Base-by-base conservation (phyloP, 2,888 invertebrate genomes). In the Cheilosia grossa region DNA sequence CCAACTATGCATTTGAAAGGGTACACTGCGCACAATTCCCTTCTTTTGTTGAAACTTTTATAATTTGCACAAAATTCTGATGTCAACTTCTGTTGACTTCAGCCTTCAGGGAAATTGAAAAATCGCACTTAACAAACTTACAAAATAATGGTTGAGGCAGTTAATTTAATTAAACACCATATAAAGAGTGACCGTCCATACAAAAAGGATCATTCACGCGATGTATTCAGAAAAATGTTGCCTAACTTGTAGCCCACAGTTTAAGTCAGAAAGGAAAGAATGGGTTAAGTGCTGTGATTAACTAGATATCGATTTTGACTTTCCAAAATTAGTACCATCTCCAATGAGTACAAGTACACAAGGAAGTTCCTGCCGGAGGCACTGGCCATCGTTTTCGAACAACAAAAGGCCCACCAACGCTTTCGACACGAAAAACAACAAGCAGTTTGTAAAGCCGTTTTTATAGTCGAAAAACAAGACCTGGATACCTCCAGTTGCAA, bases 401-500 rank as follows among this genome's bases (percentile, higher is more conserved):
- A 69, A 58, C 44, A 69, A 69, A 69, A 69, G 13, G 15, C 21
- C 54, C 15, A 9, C 4, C 19, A 44, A 54, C 10, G 15, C n/a
- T 51, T 42, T 19, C 51, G 4, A 9, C 24, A 53, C 19, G 30
- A 10, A 9, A 49, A 47, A 13, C 33, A 47, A 19, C 24, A 51
- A 37, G 6, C 13, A 51, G 51, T 17, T 42, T 13, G 19, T 40
- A 2, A 17, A 2, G 51, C 4, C 33, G n/a, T 51, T 17, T 51
- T 51, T 24, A 4, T 21, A 19, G 54, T 30, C 27, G 2, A n/a
- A 42, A 21, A 42, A 54, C 30, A 70, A 56, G 33, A 37, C 21
- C 15, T 24, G 24, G 9, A 67, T 54, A 56, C 44, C 10, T 40
- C 27, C 27, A 30, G 40, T 75, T 44, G 73, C 47, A 82, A 82